These are phyloP conservation scores for Itoplectis maculator DNA, from an alignment of 2,888 invertebrate genomes.

Conservation along the genomic window DNA sequence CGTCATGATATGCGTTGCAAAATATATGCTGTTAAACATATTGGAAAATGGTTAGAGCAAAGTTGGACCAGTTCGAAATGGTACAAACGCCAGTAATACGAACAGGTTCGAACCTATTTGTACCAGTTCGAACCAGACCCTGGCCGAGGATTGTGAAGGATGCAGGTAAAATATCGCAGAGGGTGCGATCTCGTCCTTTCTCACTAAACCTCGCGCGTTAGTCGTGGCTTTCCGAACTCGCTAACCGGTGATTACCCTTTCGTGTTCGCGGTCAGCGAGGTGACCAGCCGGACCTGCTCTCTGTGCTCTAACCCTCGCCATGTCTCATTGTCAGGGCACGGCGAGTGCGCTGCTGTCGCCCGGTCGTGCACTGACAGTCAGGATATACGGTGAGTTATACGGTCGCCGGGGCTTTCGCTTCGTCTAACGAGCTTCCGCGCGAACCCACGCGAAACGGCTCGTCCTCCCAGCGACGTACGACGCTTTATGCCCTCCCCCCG, in stretches of 20 bases:
- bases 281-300: not conserved
- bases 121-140: not conserved
- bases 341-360: conserved; percentile 30
- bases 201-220: conserved; percentile 4
- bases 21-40: not conserved
- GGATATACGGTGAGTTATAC: conserved; percentile 46
- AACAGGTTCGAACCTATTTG: no score
- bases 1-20: conserved; percentile 1
- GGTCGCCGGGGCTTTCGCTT: conserved; percentile 47
- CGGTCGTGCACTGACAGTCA: conserved; percentile 35
- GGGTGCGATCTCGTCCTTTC: not conserved
- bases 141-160: not conserved
- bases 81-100: no score
- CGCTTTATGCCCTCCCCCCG: conserved; percentile 7
- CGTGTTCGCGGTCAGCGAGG: conserved; percentile 47
- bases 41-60: no score
- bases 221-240: conserved; percentile 32
- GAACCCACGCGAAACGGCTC: conserved; percentile 47
- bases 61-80: no score
- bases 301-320: conserved; percentile 7
- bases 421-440: conserved; percentile 59
- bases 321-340: conserved; percentile 39
- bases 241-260: conserved; percentile 50
- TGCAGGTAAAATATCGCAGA: not conserved
- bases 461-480: conserved; percentile 18